Evolutionary conservation across 2,888 invertebrate species (phyloP).

Genomic region (Pinctada fucata): DNA sequence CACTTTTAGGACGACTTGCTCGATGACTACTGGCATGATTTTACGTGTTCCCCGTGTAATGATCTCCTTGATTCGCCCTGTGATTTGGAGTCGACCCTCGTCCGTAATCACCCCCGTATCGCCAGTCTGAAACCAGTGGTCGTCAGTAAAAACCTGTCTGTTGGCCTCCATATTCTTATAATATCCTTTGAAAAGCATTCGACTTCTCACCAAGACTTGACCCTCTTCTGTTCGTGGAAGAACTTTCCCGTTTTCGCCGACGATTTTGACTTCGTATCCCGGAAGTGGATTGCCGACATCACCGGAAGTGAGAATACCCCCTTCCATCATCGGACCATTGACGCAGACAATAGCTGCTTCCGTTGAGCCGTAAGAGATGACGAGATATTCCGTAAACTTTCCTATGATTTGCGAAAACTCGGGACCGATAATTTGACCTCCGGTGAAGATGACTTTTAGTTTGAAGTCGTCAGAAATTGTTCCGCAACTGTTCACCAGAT

Average conservation of each 20-base stretch:
- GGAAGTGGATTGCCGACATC: conserved; percentile 18
- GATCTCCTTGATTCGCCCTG: conserved; percentile 21
- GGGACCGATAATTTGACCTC: conserved; percentile 21
- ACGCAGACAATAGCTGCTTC: conserved; percentile 2
- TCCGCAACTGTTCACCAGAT: conserved; percentile 12
- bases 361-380: conserved; percentile 19
- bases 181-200: conserved; percentile 18
- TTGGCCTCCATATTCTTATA: conserved; percentile 6
- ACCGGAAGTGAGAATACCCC: not conserved
- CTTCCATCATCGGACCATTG: not conserved
- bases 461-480: conserved; percentile 5
- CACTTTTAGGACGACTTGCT: conserved; percentile 18
- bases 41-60: conserved; percentile 31
- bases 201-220: conserved; percentile 14
- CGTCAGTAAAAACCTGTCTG: not conserved
- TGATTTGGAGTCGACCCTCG: conserved; percentile 10
- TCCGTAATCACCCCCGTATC: conserved; percentile 19
- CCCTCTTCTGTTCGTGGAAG: not conserved
- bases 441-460: conserved; percentile 3
- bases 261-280: conserved; percentile 20
- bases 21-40: conserved; percentile 21
- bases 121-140: conserved; percentile 19
- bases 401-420: conserved; percentile 11
- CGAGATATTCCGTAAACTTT: not conserved
- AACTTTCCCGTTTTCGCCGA: conserved; percentile 12